These are phyloP conservation scores for Tetramorium parvispinum DNA, from an alignment of 1,140 invertebrate genomes.

Conservation along the genomic window DNA sequence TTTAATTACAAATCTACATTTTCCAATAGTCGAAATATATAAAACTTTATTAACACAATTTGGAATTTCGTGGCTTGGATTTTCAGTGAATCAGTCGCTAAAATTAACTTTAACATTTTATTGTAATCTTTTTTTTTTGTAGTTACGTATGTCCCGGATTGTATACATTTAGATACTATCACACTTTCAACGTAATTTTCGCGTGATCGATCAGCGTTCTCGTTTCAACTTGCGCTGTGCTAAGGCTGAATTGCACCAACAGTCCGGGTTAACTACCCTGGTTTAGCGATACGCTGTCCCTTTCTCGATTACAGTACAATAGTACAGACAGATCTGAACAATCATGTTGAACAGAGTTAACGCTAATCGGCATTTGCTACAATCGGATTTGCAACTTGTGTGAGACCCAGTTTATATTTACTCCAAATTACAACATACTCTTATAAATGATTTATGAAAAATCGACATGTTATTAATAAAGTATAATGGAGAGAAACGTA, in stretches of 20 bases:
- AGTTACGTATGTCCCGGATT: too few species aligned
- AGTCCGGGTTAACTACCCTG: constrained; percentile 10
- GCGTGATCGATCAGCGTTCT: constrained; percentile 37
- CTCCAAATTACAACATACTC: not conserved
- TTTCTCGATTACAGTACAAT: constrained; percentile 23
- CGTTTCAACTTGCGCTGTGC: constrained; percentile 6
- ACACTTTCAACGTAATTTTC: constrained; percentile 37
- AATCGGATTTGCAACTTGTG: not conserved
- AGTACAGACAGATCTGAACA: not conserved
- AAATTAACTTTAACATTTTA: not conserved
- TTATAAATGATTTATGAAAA: not conserved
- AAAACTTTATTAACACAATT: constrained; percentile 11
- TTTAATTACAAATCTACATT: constrained; percentile 5
- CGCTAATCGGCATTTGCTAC: not conserved
- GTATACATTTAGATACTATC: constrained; percentile 24
- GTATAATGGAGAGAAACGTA: not conserved
- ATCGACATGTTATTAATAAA: not conserved
- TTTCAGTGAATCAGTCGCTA: not conserved
- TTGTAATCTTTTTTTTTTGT: not conserved
- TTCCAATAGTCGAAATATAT: constrained; percentile 5
- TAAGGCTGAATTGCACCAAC: constrained; percentile 30
- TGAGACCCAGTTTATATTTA: constrained; percentile 7
- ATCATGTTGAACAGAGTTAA: not conserved
- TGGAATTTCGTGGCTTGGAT: not conserved
- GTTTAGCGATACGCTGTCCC: not conserved